A percentile compares a stretch with the other conserved stretches of the same genome.
phyloP scores from a whole-genome alignment of 2,888 invertebrate genomes.

The Diaprepes abbreviatus region DNA sequence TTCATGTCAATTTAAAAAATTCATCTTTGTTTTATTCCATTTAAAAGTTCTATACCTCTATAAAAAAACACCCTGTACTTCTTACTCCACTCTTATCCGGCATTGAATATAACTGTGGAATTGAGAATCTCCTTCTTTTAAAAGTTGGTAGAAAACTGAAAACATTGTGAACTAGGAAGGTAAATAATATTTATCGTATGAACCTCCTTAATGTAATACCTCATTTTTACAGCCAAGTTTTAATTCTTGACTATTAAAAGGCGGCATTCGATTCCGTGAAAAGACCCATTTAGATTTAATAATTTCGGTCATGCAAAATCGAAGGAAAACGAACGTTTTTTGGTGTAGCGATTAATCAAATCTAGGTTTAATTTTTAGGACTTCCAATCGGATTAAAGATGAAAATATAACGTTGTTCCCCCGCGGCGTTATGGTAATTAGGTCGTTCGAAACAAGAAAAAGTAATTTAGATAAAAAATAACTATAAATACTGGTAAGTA shows the following conservation, averaged over 20 bases:
- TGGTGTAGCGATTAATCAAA: slow-evolving; percentile 44
- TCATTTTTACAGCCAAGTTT: slow-evolving; percentile 32
- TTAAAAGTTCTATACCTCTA: no score
- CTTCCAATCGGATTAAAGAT: slow-evolving; percentile 23
- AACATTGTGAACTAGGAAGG: no score
- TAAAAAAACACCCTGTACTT: no score
- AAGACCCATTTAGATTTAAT: slow-evolving; percentile 46
- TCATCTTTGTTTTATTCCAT: no score
- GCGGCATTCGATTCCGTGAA: slow-evolving; percentile 45
- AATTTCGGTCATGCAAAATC: slow-evolving; percentile 46
- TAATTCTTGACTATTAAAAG: slow-evolving; percentile 42
- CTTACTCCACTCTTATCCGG: no score
- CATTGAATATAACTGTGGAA: no score
- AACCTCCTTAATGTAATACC: not conserved
- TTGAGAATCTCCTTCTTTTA: no score
- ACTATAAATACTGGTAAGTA: not conserved
- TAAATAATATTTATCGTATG: no score
- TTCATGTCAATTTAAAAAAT: no score
- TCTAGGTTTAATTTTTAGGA: slow-evolving; percentile 8
- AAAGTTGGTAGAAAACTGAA: no score
- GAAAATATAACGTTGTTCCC: slow-evolving; percentile 18
- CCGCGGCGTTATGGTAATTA: slow-evolving; percentile 5
- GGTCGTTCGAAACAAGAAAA: slow-evolving; percentile 20
- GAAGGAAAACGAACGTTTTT: slow-evolving; percentile 39
- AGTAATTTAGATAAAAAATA: slow-evolving; percentile 23